phyloP scores from a whole-genome alignment of 2,797 vertebrate species.

The Urophycis tenuis region DNA sequence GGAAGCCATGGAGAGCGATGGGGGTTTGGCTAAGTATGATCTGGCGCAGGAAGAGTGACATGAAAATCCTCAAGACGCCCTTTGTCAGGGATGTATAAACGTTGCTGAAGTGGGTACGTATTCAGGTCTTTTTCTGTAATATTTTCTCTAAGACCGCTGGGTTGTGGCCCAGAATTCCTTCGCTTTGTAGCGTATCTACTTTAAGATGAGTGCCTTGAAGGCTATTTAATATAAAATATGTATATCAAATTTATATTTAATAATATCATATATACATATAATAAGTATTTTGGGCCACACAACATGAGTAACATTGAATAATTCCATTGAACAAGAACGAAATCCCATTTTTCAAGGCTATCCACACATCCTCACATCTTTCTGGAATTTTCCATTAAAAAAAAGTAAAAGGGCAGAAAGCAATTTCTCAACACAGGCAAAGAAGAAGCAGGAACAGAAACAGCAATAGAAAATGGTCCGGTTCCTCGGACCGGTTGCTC shows the following conservation, averaged over 20 bases:
- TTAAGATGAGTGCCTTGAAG: neutral
- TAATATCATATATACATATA: too few species aligned
- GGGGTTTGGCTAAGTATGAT: neutral
- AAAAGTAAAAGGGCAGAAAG: neutral
- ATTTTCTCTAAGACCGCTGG: too few species aligned
- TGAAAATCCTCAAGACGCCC: neutral
- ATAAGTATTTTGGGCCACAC: conserved; percentile 3
- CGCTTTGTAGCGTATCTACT: neutral
- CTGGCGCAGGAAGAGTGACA: neutral
- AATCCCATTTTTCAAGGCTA: conserved; percentile 33
- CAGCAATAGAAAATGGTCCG: conserved; percentile 32
- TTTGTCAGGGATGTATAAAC: neutral
- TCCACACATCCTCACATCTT: conserved; percentile 21
- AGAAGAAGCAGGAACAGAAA: too few species aligned
- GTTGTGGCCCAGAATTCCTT: neutral
- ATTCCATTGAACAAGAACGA: conserved; percentile 13
- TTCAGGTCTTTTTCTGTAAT: neutral
- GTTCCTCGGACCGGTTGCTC: too few species aligned
- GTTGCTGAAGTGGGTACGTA: neutral
- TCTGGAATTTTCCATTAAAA: neutral
- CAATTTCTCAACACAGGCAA: conserved; percentile 24
- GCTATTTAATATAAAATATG: neutral
- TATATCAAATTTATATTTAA: too few species aligned
- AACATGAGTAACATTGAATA: conserved; percentile 14
- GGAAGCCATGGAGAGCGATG: neutral